Evolutionary conservation across 2,888 invertebrate species (phyloP), one percentile per base, ranked within the genome.

Genomic region (Hylaea fasciaria): DNA sequence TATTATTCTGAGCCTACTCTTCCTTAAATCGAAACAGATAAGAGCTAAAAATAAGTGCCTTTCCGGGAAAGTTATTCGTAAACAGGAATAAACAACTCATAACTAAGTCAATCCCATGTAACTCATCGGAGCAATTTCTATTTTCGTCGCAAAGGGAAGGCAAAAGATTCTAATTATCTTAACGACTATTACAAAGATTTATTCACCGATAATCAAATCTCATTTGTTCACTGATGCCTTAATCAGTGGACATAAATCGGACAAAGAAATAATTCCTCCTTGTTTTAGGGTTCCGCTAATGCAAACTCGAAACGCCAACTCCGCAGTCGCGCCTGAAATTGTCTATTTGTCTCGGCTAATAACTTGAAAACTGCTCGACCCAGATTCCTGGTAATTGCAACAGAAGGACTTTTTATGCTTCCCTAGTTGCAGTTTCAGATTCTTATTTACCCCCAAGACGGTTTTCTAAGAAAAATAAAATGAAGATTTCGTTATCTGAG

Each of bases 351-450:
- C 56, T 52, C 48, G 35, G 52, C 48, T 63, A 63, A 63, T 63
- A 63, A 63, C 52, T 63, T 59, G 58, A 59, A 62, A 52, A 55
- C 57, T 58, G 50, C 66, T 55, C 57, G 66, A 64, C 66, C 66
- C 50, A 62, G 57, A 60, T 64, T 14, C 59, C 16, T 46, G 40
- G 50, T 63, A 63, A 66, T 60, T 60, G 62, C 55, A 51, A 22
- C 22, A 22, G 3, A 22, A 5, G 22, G 5, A 22, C 22, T 22
- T 22, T 22, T 22, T 22, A n/a, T 22, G 22, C 5, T 22, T 22
- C 22, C 22, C 41, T 22, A 22, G 22, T 5, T 22, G 22, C 52
- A 47, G 54, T 49, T 56, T 48, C 48, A 54, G 64, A 57, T 51
- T 49, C 28, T 57, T 44, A 53, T 53, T 61, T 57, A 35, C 54